Evolutionary conservation across 2,888 invertebrate genomes (phyloP), one percentile per base, ranked within the genome.

Genomic region (Meloe dianella): DNA sequence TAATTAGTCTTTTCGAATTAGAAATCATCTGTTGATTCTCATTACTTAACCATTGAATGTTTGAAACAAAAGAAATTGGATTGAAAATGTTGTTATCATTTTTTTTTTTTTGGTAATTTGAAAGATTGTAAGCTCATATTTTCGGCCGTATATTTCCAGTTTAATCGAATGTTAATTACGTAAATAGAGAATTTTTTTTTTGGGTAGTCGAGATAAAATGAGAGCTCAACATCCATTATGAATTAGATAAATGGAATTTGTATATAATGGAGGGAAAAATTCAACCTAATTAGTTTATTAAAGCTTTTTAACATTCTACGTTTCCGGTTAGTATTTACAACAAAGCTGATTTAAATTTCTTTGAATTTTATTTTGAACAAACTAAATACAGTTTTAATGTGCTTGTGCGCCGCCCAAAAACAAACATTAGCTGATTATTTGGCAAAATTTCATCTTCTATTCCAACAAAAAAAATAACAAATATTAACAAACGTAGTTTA

Each of bases 371-470:
- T n/a, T 32, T 32, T 10, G 3, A 35, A 35, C 10, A 12, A 38
- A n/a, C 27, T 2, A 41, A 41, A 41, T 17, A 41, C 6, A 41
- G 17, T 0, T 17, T 41, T 41, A n/a, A 41, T 41, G n/a, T 47
- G 8, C 1, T 17, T 17, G 41, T 9, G 1, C 1, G 1, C 17
- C 8, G 41, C 41, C 41, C n/a, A n/a, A 41, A 41, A n/a, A 41
- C 17, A 41, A 41, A 41, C 17, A 17, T 41, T 17, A 6, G 17
- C 7, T 41, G 41, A n/a, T 17, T 41, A 41, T 4, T 51, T 51
- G 51, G 51, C 51, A 51, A 51, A 51, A 10, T 12, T 51, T 51
- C 51, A 24, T 24, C 24, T 51, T 51, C 51, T 24, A 24, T 51
- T 51, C 24, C 22, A 22, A 51, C 12, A 24, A 47, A 47, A 24